Evolutionary conservation across 1,140 invertebrate genomes (phyloP).

Genomic region (Plutomurus gul): DNA sequence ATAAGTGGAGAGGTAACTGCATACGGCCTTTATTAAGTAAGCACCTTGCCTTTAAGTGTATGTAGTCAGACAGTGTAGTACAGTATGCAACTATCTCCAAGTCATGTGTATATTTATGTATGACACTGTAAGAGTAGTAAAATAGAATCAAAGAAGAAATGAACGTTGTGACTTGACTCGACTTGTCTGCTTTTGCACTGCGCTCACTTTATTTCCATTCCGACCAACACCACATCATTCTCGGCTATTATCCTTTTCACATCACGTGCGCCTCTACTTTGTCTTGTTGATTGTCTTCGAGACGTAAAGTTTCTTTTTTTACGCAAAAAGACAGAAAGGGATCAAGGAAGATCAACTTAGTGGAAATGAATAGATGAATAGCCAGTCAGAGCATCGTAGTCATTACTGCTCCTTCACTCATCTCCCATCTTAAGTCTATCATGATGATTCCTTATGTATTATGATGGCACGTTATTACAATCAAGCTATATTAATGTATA

Average conservation of each 20-base stretch:
- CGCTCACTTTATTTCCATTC: background rate
- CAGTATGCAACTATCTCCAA: too few species aligned
- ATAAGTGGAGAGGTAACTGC: too few species aligned
- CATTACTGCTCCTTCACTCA: constrained; percentile 18
- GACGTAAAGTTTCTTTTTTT: constrained; percentile 17
- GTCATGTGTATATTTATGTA: too few species aligned
- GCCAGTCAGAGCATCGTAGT: background rate
- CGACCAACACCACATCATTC: background rate
- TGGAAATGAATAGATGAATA: constrained; percentile 30
- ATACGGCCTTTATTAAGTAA: too few species aligned
- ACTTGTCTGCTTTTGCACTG: background rate
- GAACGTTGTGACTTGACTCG: too few species aligned
- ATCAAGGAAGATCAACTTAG: constrained; percentile 15
- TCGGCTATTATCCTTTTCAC: constrained; percentile 21
- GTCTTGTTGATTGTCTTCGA: constrained; percentile 26
- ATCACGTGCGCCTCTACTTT: constrained; percentile 25
- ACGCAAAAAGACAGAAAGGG: constrained; percentile 23
- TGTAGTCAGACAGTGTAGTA: too few species aligned
- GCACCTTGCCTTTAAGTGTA: too few species aligned
- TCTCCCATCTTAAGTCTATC: too few species aligned
- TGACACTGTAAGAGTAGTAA: background rate
- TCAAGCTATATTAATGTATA: too few species aligned
- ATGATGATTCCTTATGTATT: too few species aligned
- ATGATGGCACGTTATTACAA: too few species aligned
- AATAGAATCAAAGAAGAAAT: background rate